Percentiles rank a stretch among this genome's conserved stretches.
Evolutionary conservation across 2,113 vertebrate genomes (phyloP).

Genomic region (Corynorhinus townsendii): DNA sequence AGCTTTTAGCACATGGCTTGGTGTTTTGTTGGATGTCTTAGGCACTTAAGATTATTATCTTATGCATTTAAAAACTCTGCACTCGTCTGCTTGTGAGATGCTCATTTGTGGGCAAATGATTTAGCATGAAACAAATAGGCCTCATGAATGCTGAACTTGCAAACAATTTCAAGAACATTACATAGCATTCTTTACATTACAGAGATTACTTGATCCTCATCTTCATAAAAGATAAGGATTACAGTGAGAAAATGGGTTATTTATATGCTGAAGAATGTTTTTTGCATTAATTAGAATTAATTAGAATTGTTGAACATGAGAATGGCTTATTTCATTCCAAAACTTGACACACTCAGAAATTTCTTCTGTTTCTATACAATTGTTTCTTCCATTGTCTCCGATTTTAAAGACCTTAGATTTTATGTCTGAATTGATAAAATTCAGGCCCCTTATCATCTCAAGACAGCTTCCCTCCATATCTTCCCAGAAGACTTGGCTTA

Average conservation of each 20-base stretch:
- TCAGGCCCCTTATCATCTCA: background rate
- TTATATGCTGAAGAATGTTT: background rate
- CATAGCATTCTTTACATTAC: background rate
- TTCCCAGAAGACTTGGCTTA: background rate
- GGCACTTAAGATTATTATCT: background rate
- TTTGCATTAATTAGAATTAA: background rate
- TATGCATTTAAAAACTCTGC: background rate
- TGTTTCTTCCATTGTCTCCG: background rate
- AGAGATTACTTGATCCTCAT: background rate
- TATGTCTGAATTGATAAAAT: background rate
- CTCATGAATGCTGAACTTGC: background rate
- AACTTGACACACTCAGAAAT: slow-evolving; percentile 10
- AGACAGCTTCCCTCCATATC: background rate
- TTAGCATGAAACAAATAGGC: background rate
- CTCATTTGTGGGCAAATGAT: background rate
- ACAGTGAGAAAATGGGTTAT: background rate
- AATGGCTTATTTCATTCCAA: background rate
- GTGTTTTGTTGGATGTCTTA: background rate
- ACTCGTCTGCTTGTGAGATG: background rate
- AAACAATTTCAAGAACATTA: background rate
- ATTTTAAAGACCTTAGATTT: background rate
- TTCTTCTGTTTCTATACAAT: background rate
- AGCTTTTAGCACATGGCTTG: background rate
- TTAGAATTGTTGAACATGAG: background rate
- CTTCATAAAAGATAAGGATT: background rate